Evolutionary conservation across 2,888 invertebrate species (phyloP).

Genomic region (Mamestra brassicae): DNA sequence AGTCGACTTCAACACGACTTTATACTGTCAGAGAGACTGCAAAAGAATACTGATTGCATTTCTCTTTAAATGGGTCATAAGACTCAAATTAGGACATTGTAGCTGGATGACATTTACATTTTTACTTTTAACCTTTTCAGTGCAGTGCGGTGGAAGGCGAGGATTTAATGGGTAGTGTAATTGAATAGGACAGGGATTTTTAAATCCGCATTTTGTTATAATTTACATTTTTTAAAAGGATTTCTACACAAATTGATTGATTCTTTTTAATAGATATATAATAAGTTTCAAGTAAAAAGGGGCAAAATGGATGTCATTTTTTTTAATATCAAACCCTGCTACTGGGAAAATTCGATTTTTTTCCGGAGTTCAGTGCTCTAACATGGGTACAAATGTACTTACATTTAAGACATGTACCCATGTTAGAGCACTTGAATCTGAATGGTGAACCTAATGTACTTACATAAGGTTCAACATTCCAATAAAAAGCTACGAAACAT

Average conservation of each 20-base stretch:
- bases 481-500: too few species aligned
- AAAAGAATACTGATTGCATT: slow-evolving; percentile 60
- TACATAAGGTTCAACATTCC: too few species aligned
- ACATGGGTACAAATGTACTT: too few species aligned
- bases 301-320: not conserved
- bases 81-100: slow-evolving; percentile 22
- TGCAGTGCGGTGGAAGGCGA: not conserved
- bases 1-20: slow-evolving; percentile 32
- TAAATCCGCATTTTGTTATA: not conserved
- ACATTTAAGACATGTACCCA: too few species aligned
- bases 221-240: too few species aligned
- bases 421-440: too few species aligned
- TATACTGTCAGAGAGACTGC: slow-evolving; percentile 37
- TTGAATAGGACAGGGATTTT: not conserved
- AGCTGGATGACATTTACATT: not conserved
- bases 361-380: too few species aligned
- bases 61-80: slow-evolving; percentile 49
- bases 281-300: not conserved
- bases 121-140: slow-evolving; percentile 3
- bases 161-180: not conserved
- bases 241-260: too few species aligned
- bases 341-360: too few species aligned
- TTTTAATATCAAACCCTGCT: not conserved
- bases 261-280: too few species aligned
- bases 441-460: too few species aligned